Evolutionary conservation across 2,113 vertebrate species (phyloP).

Genomic region (Chlorodrepanis virens): DNA sequence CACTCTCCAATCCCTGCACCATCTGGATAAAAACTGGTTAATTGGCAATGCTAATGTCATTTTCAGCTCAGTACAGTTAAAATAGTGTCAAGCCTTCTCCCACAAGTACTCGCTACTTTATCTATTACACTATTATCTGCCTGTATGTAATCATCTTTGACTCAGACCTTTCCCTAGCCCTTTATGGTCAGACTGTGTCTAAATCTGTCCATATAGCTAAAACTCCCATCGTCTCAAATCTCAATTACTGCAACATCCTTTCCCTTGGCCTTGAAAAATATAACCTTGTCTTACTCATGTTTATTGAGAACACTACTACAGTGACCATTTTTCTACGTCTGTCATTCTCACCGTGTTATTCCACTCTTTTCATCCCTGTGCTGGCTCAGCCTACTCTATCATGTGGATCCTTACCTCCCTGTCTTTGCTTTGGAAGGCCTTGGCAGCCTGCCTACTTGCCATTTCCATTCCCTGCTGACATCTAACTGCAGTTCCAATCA

Average conservation of each 20-base stretch:
- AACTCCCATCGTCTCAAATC: conserved; percentile 17
- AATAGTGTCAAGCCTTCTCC: background rate
- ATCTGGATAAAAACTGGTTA: conserved; percentile 56
- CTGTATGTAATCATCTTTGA: conserved; percentile 40
- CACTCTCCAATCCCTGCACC: conserved; percentile 11
- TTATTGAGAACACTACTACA: background rate
- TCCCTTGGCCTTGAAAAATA: conserved; percentile 44
- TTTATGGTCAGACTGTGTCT: background rate
- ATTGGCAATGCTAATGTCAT: conserved; percentile 37
- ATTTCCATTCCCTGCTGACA: background rate
- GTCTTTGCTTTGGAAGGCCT: background rate
- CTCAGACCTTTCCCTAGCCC: conserved; percentile 28
- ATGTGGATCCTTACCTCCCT: background rate
- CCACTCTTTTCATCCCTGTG: background rate
- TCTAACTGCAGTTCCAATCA: background rate
- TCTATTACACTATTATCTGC: background rate
- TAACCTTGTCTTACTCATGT: conserved; percentile 14
- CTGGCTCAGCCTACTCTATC: background rate
- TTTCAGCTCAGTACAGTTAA: conserved; percentile 32
- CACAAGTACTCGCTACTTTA: conserved; percentile 8
- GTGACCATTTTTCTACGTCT: conserved; percentile 15
- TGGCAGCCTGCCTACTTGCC: background rate
- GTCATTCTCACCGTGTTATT: background rate
- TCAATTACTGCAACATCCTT: conserved; percentile 36
- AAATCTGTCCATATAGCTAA: background rate